Percentiles rank a stretch among this genome's conserved stretches.
These are phyloP conservation scores for Thymallus thymallus DNA, from an alignment of 2,113 vertebrate genomes.

Conservation along the genomic window DNA sequence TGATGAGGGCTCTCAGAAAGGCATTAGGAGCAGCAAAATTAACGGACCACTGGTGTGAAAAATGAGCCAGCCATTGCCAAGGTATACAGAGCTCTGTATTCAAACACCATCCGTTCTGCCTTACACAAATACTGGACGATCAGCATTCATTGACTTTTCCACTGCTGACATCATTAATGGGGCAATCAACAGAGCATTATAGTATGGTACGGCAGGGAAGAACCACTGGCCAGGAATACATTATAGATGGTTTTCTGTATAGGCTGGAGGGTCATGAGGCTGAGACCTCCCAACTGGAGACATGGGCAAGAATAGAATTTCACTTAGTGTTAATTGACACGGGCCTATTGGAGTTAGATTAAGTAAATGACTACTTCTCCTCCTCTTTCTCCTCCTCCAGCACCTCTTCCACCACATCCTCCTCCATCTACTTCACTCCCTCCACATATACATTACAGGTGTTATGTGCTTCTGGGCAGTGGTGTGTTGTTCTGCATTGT, in stretches of 20 bases:
- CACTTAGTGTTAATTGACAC: not conserved
- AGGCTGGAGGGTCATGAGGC: not conserved
- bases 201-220: not conserved
- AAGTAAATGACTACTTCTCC: not conserved
- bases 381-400: not conserved
- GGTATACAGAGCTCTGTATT: constrained; percentile 15
- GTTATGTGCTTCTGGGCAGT: too few species aligned
- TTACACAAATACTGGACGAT: constrained; percentile 13
- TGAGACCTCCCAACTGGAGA: not conserved
- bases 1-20: not conserved
- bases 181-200: constrained; percentile 4
- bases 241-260: not conserved
- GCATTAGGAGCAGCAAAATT: not conserved
- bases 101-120: constrained; percentile 20
- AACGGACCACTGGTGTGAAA: constrained; percentile 2
- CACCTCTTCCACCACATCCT: not conserved
- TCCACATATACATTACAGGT: too few species aligned
- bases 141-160: constrained; percentile 2
- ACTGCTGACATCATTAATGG: constrained; percentile 9
- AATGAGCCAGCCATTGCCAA: constrained; percentile 11
- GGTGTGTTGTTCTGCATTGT: too few species aligned
- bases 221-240: not conserved
- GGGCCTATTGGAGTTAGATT: not conserved
- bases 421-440: too few species aligned
- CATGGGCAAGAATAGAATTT: not conserved